Evolutionary conservation across 2,797 vertebrate genomes (phyloP), one percentile per base, ranked within the genome.

Genomic region (Trachops cirrhosus): DNA sequence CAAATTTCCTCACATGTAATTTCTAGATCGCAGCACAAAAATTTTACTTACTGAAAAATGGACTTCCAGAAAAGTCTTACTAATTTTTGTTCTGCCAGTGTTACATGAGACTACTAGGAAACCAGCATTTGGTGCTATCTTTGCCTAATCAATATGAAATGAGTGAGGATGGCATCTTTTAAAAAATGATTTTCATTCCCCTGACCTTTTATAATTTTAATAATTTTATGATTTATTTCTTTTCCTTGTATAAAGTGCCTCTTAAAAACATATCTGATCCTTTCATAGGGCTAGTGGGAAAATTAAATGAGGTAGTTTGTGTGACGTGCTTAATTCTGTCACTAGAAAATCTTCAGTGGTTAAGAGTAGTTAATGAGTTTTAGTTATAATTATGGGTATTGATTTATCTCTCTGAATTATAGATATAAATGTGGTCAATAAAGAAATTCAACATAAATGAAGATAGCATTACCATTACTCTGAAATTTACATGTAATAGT

Each of bases 351-450:
- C 32, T 75, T 89, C 44, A 37, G 12, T 87, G 3, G 74, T 94
- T 84, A 52, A 54, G 89, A 93, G n/a, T 29, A 91, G n/a, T 84
- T 93, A 67, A 89, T 44, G 18, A 84, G 8, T 78, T 79, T 94
- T 46, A 71, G 24, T 77, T 88, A 78, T 68, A 70, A 80, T 83
- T 78, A 37, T 78, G 34, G 9, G 3, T 54, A 87, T 74, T 93
- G 34, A 91, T 64, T 86, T 67, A 79, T 41, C 2, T 57, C 18
- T 92, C 21, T 34, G 15, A 89, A 54, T 71, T 86, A 84, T 8
- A 94, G 37, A 73, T 62, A 64, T 21, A 95, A 62, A 86, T 37
- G 24, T 82, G 11, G 8, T 74, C 92, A 89, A 14, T 92, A 91
- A 74, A 75, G 75, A 86, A 88, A 83, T 26, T 64, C n/a, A 88